Evolutionary conservation across 2,888 invertebrate genomes (phyloP).

Genomic region (Meliscaeva auricollis): DNA sequence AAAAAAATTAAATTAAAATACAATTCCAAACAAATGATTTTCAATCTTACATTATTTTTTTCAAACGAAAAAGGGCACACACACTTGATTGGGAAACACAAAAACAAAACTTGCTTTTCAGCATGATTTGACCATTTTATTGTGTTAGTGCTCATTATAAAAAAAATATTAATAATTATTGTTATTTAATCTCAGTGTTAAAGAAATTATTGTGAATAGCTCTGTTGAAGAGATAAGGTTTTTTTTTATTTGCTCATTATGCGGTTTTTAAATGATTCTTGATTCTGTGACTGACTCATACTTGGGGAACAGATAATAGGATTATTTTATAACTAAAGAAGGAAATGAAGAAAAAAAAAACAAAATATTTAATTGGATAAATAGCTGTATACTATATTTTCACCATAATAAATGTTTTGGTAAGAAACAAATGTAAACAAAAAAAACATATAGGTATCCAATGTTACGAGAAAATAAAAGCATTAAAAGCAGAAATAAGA

Average conservation of each 20-base stretch:
- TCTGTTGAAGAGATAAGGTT: neutral
- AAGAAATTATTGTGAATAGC: neutral
- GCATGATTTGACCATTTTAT: neutral
- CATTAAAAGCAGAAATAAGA: slow-evolving; percentile 19
- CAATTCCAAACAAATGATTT: neutral
- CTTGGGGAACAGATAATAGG: neutral
- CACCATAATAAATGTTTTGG: neutral
- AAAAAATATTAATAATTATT: neutral
- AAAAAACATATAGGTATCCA: slow-evolving; percentile 1
- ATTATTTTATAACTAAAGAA: neutral
- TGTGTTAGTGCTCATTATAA: neutral
- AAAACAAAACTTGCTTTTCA: neutral
- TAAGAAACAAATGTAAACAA: neutral
- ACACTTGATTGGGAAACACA: neutral
- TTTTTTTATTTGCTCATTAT: too few species aligned
- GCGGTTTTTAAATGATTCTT: neutral
- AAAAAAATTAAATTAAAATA: neutral
- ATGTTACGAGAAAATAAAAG: slow-evolving; percentile 15
- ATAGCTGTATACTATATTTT: slow-evolving; percentile 17
- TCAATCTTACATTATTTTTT: too few species aligned
- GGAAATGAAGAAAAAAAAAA: neutral
- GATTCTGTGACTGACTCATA: too few species aligned
- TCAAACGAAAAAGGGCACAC: neutral
- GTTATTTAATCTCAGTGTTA: neutral
- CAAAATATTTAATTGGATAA: neutral